Evolutionary conservation across 2,888 invertebrate species (phyloP).

Genomic region (Cerastis leucographa): DNA sequence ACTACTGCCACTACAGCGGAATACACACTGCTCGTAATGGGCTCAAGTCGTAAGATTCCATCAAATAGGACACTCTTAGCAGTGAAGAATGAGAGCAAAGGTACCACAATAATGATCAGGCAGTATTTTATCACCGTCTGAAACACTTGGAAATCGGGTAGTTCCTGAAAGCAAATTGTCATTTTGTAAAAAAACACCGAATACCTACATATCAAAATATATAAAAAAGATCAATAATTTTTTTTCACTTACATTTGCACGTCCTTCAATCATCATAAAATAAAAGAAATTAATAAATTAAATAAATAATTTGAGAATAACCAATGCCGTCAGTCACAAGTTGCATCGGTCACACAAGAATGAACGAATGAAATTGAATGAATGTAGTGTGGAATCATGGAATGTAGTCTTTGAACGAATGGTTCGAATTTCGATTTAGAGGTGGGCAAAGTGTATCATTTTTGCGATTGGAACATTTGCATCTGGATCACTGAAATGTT

Average conservation of each 20-base stretch:
- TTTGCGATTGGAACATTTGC: no score
- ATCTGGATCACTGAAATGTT: no score
- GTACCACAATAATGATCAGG: slow-evolving; percentile 94
- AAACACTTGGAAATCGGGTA: slow-evolving; percentile 93
- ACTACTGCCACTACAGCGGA: slow-evolving; percentile 94
- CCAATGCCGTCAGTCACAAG: slow-evolving; percentile 54
- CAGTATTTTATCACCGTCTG: slow-evolving; percentile 94
- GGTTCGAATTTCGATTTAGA: no score
- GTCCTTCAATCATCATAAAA: slow-evolving; percentile 89
- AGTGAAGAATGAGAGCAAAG: slow-evolving; percentile 93
- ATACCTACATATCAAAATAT: not conserved
- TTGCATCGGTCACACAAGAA: slow-evolving; percentile 71
- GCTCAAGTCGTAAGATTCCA: slow-evolving; percentile 89
- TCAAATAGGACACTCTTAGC: slow-evolving; percentile 93
- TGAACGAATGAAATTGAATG: slow-evolving; percentile 57
- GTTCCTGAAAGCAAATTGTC: slow-evolving; percentile 88
- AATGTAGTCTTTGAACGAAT: no score
- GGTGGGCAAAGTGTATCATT: no score
- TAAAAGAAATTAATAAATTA: slow-evolving; percentile 75
- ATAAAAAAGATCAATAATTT: not conserved
- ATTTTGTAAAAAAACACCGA: slow-evolving; percentile 25
- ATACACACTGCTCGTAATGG: slow-evolving; percentile 93
- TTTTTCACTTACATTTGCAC: slow-evolving; percentile 86
- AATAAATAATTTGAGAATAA: slow-evolving; percentile 67
- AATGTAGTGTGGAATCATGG: no score